Base-by-base conservation (phyloP, 2,888 invertebrate species). In the Tiphia femorata region DNA sequence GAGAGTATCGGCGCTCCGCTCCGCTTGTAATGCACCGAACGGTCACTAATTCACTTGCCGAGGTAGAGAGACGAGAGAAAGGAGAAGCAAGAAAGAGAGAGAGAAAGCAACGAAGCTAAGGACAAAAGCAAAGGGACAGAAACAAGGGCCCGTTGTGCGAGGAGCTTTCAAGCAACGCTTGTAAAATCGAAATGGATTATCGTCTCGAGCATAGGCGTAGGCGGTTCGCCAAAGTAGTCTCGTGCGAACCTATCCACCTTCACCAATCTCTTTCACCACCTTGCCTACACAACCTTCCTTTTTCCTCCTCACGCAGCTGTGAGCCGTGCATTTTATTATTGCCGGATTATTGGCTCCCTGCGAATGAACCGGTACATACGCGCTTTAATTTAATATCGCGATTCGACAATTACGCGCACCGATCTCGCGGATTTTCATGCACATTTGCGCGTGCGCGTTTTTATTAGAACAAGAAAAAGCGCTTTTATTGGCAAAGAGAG, bases 401-500 rank as follows among this genome's bases (percentile, higher is more conserved):
- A 38, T 62, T 49, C 55, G 51, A 58, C 70, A 58, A 65, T 65
- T 65, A n/a, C n/a, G n/a, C n/a, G n/a, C n/a, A n/a, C n/a, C n/a
- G n/a, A n/a, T n/a, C n/a, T n/a, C n/a, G n/a, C n/a, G n/a, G n/a
- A n/a, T n/a, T n/a, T n/a, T n/a, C n/a, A n/a, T n/a, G n/a, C n/a
- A n/a, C n/a, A n/a, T n/a, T n/a, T n/a, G n/a, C n/a, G n/a, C n/a
- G n/a, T n/a, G n/a, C n/a, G n/a, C n/a, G n/a, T n/a, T n/a, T n/a
- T n/a, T n/a, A n/a, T n/a, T n/a, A n/a, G n/a, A n/a, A n/a, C n/a
- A n/a, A n/a, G n/a, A n/a, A n/a, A n/a, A n/a, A n/a, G n/a, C n/a
- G n/a, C n/a, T n/a, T n/a, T n/a, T n/a, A n/a, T n/a, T n/a, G n/a
- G n/a, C n/a, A n/a, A n/a, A n/a, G n/a, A n/a, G n/a, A n/a, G n/a